Evolutionary conservation across 1,140 invertebrate species (phyloP).

Genomic region (Lasioglossum baleicum): DNA sequence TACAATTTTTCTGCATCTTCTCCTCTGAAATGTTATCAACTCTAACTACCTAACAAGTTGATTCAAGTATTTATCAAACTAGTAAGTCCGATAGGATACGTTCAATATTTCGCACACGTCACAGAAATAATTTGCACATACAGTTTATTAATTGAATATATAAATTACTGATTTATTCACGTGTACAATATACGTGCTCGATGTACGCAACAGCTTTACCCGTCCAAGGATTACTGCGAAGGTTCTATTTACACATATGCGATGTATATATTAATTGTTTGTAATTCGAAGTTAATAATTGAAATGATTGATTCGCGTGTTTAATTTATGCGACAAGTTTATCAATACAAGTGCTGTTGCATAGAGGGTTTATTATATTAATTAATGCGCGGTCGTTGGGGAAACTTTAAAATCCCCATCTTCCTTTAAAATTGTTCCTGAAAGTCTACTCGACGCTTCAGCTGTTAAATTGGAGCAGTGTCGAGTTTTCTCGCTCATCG

Average conservation of each 20-base stretch:
- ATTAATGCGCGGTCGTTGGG: not conserved
- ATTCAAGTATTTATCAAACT: not conserved
- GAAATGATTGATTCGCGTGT: too few relatives aligned
- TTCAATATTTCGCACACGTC: not conserved
- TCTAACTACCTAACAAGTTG: not conserved
- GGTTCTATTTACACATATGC: not conserved
- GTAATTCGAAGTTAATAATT: too few relatives aligned
- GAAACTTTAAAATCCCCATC: too few relatives aligned
- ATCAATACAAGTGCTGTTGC: not conserved
- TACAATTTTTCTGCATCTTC: slow-evolving; percentile 66
- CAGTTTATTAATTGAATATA: too few relatives aligned
- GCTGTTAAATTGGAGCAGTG: not conserved
- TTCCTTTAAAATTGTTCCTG: not conserved
- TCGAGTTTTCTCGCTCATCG: not conserved
- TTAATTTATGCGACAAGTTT: not conserved
- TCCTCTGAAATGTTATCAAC: slow-evolving; percentile 35
- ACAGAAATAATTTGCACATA: not conserved
- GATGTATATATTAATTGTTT: not conserved
- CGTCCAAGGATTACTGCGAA: not conserved
- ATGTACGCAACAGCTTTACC: too few relatives aligned
- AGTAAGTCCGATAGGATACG: not conserved
- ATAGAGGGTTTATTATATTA: not conserved
- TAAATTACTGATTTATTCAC: not conserved
- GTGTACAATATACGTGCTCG: too few relatives aligned
- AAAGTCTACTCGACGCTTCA: not conserved